Percentiles rank a stretch among this genome's conserved stretches.
These are phyloP conservation scores for Diabrotica virgifera DNA, from an alignment of 1,140 invertebrate genomes.

Conservation along the genomic window DNA sequence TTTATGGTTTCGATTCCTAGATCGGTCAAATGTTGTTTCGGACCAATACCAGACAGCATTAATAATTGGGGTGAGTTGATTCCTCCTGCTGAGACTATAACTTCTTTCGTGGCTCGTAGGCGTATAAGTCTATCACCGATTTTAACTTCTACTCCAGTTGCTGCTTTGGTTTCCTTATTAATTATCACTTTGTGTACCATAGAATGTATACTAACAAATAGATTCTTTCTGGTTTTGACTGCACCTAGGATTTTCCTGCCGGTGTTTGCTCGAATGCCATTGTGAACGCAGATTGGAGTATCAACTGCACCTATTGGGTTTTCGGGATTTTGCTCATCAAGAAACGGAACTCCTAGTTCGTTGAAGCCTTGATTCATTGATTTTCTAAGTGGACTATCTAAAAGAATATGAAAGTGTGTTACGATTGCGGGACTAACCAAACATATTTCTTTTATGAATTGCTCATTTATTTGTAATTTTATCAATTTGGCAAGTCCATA, in stretches of 20 bases:
- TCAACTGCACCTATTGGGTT: no score
- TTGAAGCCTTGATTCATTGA: no score
- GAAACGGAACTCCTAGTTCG: no score
- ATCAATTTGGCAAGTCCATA: no score
- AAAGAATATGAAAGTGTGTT: no score
- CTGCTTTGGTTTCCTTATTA: conserved; percentile 21
- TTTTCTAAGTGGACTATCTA: no score
- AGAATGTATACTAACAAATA: conserved; percentile 55
- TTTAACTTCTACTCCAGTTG: conserved; percentile 32
- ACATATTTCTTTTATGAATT: no score
- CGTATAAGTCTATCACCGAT: conserved; percentile 41
- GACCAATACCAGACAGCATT: conserved; percentile 73
- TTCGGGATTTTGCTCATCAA: no score
- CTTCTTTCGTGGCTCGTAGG: conserved; percentile 56
- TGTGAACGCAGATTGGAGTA: background rate
- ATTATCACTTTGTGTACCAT: conserved; percentile 50
- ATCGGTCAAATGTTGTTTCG: conserved; percentile 58
- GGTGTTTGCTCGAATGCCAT: background rate
- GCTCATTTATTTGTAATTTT: no score
- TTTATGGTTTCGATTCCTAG: conserved; percentile 38
- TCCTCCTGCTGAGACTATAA: conserved; percentile 62
- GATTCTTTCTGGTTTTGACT: conserved; percentile 54
- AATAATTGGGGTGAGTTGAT: conserved; percentile 61
- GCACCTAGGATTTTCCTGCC: conserved; percentile 53
- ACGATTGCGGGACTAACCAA: no score